Evolutionary conservation across 2,888 invertebrate species (phyloP), one percentile per base, ranked within the genome.

Genomic region (Morpho achilles): DNA sequence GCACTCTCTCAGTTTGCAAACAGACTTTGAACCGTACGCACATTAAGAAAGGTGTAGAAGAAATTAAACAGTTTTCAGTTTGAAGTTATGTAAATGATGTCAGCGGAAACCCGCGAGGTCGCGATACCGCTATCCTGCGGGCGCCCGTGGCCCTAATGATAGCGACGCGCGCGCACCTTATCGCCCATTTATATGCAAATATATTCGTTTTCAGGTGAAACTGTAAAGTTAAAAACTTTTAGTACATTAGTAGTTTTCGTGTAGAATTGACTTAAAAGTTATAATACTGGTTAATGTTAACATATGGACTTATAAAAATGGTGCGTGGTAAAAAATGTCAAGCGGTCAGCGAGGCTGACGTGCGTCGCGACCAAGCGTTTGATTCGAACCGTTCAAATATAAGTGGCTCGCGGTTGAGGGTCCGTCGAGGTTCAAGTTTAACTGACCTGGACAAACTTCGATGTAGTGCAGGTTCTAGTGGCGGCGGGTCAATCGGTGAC

Each of bases 401-500:
- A 84, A 80, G 87, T 89, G 69, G 92, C 4, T 82, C 87, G 39
- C 83, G 93, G 9, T 80, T 92, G 50, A 87, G 92, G 50, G 94
- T 95, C 67, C 92, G 95, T 6, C 91, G 95, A 1, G 94, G 95
- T 0, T 95, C 94, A 0, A 94, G 94, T 67, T 89, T 95, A 82
- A 95, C 95, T 3, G 95, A 95, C 70, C 86, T 95, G 71, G 94
- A 95, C 76, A 94, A 94, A 74, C 77, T 94, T 41, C 86, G 92
- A 59, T 90, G 81, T 56, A 77, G 83, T 40, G 84, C 78, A 8
- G 82, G 87, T 2, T 86, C 89, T 0, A 89, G 86, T 61, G 84
- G 87, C 4, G 87, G 91, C 22, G 94, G 94, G 16, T 95, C 95
- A 69, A 95, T 96, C 50, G 96, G 96, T 3, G 96, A 96, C 77